A percentile compares a stretch with the other conserved stretches of the same genome.
These are phyloP conservation scores for Megalops atlanticus DNA, from an alignment of 2,113 vertebrate species.

Conservation along the genomic window DNA sequence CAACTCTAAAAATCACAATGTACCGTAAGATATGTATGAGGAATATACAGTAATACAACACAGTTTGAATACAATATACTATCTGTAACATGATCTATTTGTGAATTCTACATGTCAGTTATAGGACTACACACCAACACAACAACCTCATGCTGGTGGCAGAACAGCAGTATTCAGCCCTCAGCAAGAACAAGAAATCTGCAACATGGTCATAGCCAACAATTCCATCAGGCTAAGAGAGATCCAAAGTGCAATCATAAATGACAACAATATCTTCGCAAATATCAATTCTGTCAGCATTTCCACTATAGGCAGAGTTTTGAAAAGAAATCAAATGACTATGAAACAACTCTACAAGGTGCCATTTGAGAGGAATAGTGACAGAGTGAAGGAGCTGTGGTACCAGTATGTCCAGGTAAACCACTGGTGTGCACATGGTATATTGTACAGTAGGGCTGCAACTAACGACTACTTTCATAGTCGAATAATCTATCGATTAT, in stretches of 20 bases:
- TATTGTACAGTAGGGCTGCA: too few species aligned
- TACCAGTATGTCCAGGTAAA: slow-evolving; percentile 1
- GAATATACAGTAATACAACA: slow-evolving; percentile 28
- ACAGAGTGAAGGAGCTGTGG: not conserved
- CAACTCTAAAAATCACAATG: slow-evolving; percentile 24
- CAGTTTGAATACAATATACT: slow-evolving; percentile 6
- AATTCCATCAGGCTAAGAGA: slow-evolving; percentile 13
- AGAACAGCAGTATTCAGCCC: too few species aligned
- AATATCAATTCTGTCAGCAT: not conserved
- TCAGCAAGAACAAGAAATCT: too few species aligned
- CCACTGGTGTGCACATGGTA: not conserved
- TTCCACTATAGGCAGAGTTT: not conserved
- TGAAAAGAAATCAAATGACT: not conserved
- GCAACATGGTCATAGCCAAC: slow-evolving; percentile 11
- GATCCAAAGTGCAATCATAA: not conserved
- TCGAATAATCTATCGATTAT: too few species aligned
- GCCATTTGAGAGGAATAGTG: not conserved
- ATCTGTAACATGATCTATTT: slow-evolving; percentile 6
- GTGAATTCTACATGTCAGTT: slow-evolving; percentile 8
- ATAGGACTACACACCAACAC: not conserved
- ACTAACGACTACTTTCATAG: too few species aligned
- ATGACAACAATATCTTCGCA: not conserved
- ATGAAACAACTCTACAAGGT: not conserved
- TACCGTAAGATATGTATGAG: slow-evolving; percentile 25
- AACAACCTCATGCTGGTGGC: not conserved